Evolutionary conservation across 2,888 invertebrate genomes (phyloP), one percentile per base, ranked within the genome.

Genomic region (Lagria hirta): DNA sequence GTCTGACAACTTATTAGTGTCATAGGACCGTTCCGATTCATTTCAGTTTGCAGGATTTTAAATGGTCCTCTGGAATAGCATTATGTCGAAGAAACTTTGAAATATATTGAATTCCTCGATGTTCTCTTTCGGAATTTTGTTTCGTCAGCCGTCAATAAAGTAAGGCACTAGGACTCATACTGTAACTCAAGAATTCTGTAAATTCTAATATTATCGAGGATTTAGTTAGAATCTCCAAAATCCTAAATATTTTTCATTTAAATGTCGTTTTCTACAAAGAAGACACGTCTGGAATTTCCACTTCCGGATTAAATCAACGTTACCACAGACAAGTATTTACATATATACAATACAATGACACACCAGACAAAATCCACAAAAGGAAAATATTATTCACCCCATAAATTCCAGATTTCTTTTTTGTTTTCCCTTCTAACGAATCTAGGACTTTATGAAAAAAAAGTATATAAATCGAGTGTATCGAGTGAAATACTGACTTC

Each of bases 41-140:
- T 40, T 32, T 17, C 27, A 17, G 10, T 21, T 30, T 18, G 35
- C 15, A 14, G 21, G 15, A 29, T 17, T 37, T 28, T 37, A 23
- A 34, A 24, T 8, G 14, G 22, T 37, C 23, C 7, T 15, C 16
- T 17, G 10, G 11, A 23, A 20, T 15, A 43, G 12, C n/a, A n/a
- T n/a, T n/a, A 37, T 36, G 36, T 35, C 29, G 33, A 32, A 40
- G 17, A 42, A 41, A 44, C 42, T 48, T 37, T 34, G 32, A 44
- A 44, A 51, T 42, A 38, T 51, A 51, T 51, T 48, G 51, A 35
- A 48, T 51, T 48, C 48, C 48, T 30, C 16, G 21, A 32, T 16
- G 35, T 29, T n/a, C 24, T 23, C 30, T 37, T 37, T 14, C 14
- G 40, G 28, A 42, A 42, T 35, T 33, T 28, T 34, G n/a, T 14